Conservation (phyloP, 2,797 vertebrate species). For the Poecile montanus region DNA sequence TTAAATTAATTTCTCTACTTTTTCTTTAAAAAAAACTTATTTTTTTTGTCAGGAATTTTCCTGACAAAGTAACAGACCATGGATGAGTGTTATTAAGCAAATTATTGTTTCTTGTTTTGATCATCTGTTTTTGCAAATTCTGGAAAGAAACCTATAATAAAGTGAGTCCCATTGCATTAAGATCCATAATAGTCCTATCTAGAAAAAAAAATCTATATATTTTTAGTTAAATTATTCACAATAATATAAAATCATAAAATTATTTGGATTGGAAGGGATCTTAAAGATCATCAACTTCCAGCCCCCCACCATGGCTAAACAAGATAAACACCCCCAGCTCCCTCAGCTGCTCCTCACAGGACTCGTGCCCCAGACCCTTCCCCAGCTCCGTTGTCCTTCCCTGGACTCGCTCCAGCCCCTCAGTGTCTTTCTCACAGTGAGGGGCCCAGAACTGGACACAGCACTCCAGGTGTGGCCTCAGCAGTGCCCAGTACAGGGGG, state of each 20-base stretch:
- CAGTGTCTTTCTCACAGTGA: background rate
- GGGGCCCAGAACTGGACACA: background rate
- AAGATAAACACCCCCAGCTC: accelerated
- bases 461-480: background rate
- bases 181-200: background rate
- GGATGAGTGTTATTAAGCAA: background rate
- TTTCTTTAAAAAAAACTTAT: background rate
- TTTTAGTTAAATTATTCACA: background rate
- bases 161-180: background rate
- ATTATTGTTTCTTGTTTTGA: background rate
- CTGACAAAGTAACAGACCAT: background rate
- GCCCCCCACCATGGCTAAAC: background rate
- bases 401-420: background rate
- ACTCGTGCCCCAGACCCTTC: background rate
- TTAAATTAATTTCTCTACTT: background rate
- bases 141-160: background rate
- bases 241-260: background rate
- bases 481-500: background rate
- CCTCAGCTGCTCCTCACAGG: background rate
- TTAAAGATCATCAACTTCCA: background rate
- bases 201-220: background rate
- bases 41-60: background rate
- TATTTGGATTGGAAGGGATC: background rate
- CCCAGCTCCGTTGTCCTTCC: accelerated
- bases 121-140: background rate